Base-by-base conservation (phyloP, 2,888 invertebrate genomes). In the Miltochrista miniata region DNA sequence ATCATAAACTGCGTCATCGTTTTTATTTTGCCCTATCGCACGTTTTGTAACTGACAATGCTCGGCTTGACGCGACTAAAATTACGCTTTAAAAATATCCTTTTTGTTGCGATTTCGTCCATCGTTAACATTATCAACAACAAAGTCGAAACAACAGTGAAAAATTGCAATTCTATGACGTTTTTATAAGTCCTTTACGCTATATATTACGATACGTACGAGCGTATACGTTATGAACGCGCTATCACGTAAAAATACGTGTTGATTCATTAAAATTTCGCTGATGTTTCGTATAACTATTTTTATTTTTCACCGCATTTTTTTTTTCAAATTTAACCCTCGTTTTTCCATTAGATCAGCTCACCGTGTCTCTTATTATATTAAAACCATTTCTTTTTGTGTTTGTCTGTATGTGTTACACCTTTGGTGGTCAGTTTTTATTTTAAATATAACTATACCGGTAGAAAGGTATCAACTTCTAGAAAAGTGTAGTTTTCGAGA, bases 51-150 rank as follows among this genome's bases (percentile, higher is more conserved):
- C 62, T 69, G 62, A 65, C 61, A 55, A 52, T 45, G 65, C 70
- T 68, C 66, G 61, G 70, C 76, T 73, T 72, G 59, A 54, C 64
- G 61, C 64, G 54, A 70, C 62, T 53, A 58, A 68, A 68, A 38
- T 46, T 48, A 31, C 50, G 69, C 70, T 68, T 68, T 45, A 43
- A 40, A 11, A 35, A 18, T n/a, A 18, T 44, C 45, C 50, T 50
- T 57, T 24, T 60, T 48, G 58, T 44, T 64, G 48, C 60, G 57
- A 58, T 67, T 59, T 54, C 54, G 63, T 69, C 59, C 69, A 75
- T 70, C 47, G 71, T 74, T 73, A 66, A 34, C 51, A 39, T 42
- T 33, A 15, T 15, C 45, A 18, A 0, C 33, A 12, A 12, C 38
- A 37, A 51, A 43, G 37, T 24, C 18, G 24, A 14, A 29, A 29